Evolutionary conservation across 2,797 vertebrate species (phyloP), one percentile per base, ranked within the genome.

Genomic region (Sebastes nivosus): DNA sequence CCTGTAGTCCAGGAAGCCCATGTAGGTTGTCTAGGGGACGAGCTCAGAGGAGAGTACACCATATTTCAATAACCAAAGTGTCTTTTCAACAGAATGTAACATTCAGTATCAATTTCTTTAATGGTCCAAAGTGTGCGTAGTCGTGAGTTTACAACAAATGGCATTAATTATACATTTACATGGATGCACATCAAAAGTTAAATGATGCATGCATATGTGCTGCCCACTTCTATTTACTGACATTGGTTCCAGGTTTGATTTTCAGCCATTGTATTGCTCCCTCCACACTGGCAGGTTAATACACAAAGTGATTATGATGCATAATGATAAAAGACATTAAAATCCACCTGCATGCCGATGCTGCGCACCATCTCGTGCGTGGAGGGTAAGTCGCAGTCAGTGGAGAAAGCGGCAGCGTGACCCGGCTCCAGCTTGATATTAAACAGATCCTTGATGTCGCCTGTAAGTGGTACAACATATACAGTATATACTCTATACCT

Each of bases 1-100:
- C 86, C 98, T 96, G 79, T 98, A 99, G 95, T 99, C 98, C 92
- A 99, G 94, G 86, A 97, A 99, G 76, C 98, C 98, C 98, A 99
- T 99, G 77, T 98, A 99, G 0, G 97, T 98, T 8, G 97, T 99
- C 99, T 99, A 80, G 24, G 66, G 83, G 85, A 81, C 1, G 1
- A 63, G 60, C 70, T 81, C 88, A 87, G 76, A 87, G 30, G 52
- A 77, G 32, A 87, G 36, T 2, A 79, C 0, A 60, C 14, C 18
- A 42, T 1, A 70, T 75, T 78, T 81, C 36, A 78, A 52, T 67
- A n/a, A 63, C 12, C 8, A 70, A 58, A 50, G 24, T 22, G 12
- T 67, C 34, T 73, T 52, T 50, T n/a, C 14, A 36, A 27, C 46
- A 24, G 29, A 60, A 38, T 27, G n/a, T 59, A 34, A 57, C 29